These are phyloP conservation scores for Cebidichthys violaceus DNA, from an alignment of 2,113 vertebrate genomes.

Conservation along the genomic window DNA sequence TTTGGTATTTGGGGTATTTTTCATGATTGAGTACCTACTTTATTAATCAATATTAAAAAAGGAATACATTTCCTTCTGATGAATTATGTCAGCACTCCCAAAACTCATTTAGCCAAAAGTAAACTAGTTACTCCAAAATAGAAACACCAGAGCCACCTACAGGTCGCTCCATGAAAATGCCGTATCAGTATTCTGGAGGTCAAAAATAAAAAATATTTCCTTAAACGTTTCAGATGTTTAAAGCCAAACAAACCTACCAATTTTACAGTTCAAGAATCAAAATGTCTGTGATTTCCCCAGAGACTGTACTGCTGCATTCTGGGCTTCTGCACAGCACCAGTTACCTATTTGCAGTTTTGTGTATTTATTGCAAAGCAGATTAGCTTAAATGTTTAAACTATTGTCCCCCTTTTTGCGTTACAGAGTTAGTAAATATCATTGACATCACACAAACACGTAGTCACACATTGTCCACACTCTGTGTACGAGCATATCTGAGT, in stretches of 20 bases:
- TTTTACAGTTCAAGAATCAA: neutral
- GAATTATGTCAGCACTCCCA: neutral
- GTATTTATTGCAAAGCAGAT: constrained; percentile 66
- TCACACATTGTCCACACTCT: neutral
- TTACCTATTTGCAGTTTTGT: constrained; percentile 39
- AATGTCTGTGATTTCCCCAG: constrained; percentile 55
- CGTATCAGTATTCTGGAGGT: neutral
- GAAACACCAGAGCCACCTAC: constrained; percentile 67
- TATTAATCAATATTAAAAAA: neutral
- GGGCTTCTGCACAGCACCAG: constrained; percentile 48
- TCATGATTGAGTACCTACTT: constrained; percentile 7
- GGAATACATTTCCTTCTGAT: neutral
- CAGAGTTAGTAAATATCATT: constrained; percentile 38
- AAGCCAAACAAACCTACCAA: constrained; percentile 17
- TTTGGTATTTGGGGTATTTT: constrained; percentile 2
- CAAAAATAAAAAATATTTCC: neutral
- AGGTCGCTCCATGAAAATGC: constrained; percentile 42
- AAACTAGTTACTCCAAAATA: neutral
- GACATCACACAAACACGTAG: constrained; percentile 3
- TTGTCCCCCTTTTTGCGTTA: constrained; percentile 13
- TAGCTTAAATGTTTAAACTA: constrained; percentile 62
- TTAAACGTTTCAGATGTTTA: constrained; percentile 11
- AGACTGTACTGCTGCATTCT: constrained; percentile 62
- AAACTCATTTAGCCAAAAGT: neutral
- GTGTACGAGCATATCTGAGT: neutral